Base-by-base conservation (phyloP, 2,888 invertebrate species). In the Netelia melanura region DNA sequence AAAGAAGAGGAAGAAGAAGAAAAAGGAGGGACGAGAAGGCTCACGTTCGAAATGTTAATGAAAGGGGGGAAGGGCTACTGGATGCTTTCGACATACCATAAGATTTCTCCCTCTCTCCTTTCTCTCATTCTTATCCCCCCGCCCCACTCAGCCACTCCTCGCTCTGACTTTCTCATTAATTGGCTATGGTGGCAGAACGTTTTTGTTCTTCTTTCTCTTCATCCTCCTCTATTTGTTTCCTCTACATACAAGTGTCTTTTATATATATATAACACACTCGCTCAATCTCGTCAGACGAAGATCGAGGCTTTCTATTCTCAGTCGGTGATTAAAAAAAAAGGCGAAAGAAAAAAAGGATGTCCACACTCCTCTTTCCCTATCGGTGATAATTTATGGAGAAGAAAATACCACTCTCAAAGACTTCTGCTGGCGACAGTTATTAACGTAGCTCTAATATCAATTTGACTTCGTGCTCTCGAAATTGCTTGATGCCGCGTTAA, bases 161-260 rank as follows among this genome's bases (percentile, higher is more conserved):
- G 44, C 44, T 38, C 65, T 52, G 81, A 79, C 79, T 85, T 85
- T 85, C 76, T 85, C 85, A 85, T 85, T 82, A 85, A 85, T 82
- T 85, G 85, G 78, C 85, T 75, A 82, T 71, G 65, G 75, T 76
- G 52, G 70, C 68, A 5, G 17, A 43, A 78, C 70, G 43, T 48
- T 68, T 64, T 74, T 65, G 68, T 67, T 65, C 56, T 76, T 21
- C n/a, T 8, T 71, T 56, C 23, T n/a, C 44, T 64, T 71, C 65
- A 48, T 25, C 38, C 74, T 74, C 70, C 75, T 75, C 61, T 61
- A 78, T 71, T 79, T 79, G 61, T 75, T 67, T 43, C 30, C 43
- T 54, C 67, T 54, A n/a, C 54, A 52, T 56, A 17, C 25, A 25
- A 43, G 11, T 38, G 11, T 64, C 52, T 54, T 38, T 79, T 43